A percentile compares a stretch with the other conserved stretches of the same genome.
phyloP scores from a whole-genome alignment of 2,888 invertebrate species.

The Ernsta delagoae region DNA sequence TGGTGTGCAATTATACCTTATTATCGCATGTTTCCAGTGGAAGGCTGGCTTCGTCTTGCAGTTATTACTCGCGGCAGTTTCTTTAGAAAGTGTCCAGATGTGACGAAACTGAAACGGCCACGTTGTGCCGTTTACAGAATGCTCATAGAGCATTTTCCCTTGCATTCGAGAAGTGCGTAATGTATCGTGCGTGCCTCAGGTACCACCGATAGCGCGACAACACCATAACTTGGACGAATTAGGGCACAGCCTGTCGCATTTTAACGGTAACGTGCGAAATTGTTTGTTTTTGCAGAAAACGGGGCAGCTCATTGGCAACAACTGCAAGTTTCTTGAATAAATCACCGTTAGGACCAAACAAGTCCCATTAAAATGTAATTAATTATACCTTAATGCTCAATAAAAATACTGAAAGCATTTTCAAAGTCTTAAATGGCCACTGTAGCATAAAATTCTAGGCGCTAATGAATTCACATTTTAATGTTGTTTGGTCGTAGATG shows the following conservation, averaged over 20 bases:
- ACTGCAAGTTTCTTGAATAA: constrained; percentile 22
- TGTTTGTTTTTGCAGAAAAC: constrained; percentile 30
- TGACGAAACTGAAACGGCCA: constrained; percentile 77
- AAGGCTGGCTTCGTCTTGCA: constrained; percentile 69
- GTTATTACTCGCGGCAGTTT: constrained; percentile 70
- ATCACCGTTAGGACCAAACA: constrained; percentile 16
- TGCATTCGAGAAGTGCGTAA: constrained; percentile 67
- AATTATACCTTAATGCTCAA: constrained; percentile 27
- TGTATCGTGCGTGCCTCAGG: constrained; percentile 73
- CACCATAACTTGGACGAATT: constrained; percentile 38
- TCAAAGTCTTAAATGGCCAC: constrained; percentile 25
- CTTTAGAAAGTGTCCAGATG: constrained; percentile 81
- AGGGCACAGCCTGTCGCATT: constrained; percentile 28
- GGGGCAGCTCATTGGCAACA: constrained; percentile 24
- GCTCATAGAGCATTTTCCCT: constrained; percentile 63
- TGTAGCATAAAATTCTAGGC: constrained; percentile 10
- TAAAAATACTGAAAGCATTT: constrained; percentile 14
- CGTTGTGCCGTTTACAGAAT: constrained; percentile 71
- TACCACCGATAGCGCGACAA: constrained; percentile 53
- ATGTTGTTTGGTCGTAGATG: background rate
- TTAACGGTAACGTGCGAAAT: constrained; percentile 31
- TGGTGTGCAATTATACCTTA: constrained; percentile 81
- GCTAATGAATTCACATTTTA: background rate
- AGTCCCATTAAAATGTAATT: constrained; percentile 32
- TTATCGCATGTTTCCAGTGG: constrained; percentile 83